A percentile compares a stretch with the other conserved stretches of the same genome.
phyloP scores from a whole-genome alignment of 2,797 vertebrate species.

The Centroberyx gerrardi region DNA sequence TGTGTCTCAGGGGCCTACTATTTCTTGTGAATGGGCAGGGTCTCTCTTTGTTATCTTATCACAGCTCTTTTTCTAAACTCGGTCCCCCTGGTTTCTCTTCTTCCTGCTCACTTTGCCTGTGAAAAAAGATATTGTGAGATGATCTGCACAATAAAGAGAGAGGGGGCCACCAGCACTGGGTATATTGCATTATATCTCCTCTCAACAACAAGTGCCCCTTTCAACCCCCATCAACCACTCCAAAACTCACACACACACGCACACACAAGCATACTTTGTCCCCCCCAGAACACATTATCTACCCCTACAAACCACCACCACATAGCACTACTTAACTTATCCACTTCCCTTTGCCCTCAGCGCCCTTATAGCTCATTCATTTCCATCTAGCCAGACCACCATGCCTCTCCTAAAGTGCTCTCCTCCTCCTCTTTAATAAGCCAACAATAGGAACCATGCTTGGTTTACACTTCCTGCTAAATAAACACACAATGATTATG shows the following conservation, averaged over 20 bases:
- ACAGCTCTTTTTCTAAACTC: slow-evolving; percentile 3
- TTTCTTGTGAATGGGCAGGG: slow-evolving; percentile 25
- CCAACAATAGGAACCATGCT: slow-evolving; percentile 42
- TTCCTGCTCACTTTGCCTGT: slow-evolving; percentile 27
- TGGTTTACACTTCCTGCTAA: slow-evolving; percentile 42
- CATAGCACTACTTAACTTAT: slow-evolving; percentile 53
- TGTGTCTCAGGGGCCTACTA: slow-evolving; percentile 2
- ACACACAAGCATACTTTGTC: slow-evolving; percentile 32
- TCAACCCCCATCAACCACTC: slow-evolving; percentile 64
- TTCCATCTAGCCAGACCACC: slow-evolving; percentile 50
- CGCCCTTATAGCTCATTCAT: slow-evolving; percentile 42
- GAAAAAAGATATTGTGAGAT: slow-evolving; percentile 30
- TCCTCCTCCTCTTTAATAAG: slow-evolving; percentile 35
- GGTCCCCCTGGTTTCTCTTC: slow-evolving; percentile 7
- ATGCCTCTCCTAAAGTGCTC: slow-evolving; percentile 25
- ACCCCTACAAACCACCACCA: slow-evolving; percentile 52
- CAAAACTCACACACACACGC: slow-evolving; percentile 52
- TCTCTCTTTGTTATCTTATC: slow-evolving; percentile 42
- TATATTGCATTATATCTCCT: slow-evolving; percentile 44
- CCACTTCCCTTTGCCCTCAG: slow-evolving; percentile 58
- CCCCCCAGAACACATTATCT: slow-evolving; percentile 43
- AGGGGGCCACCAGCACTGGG: slow-evolving; percentile 42
- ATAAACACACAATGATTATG: slow-evolving; percentile 49
- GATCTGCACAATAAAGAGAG: slow-evolving; percentile 29
- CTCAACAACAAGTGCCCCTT: slow-evolving; percentile 61